Evolutionary conservation across 1,140 invertebrate genomes (phyloP).

Genomic region (silkworm (Bombyx mori)): DNA sequence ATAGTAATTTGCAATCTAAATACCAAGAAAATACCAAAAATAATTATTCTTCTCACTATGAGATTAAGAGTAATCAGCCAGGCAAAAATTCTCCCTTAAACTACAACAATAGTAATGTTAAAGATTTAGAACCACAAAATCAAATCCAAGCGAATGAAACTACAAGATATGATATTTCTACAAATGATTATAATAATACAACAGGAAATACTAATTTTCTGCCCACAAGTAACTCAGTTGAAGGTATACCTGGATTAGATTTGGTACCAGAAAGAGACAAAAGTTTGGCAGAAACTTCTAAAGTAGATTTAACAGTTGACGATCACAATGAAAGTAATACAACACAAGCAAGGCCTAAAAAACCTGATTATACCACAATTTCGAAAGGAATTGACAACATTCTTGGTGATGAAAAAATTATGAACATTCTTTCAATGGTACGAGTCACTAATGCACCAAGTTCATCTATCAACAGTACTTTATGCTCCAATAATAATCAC

Average conservation of each 20-base stretch:
- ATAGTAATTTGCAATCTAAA: conserved; percentile 6
- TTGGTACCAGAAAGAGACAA: conserved; percentile 67
- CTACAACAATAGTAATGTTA: conserved; percentile 32
- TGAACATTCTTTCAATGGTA: conserved; percentile 73
- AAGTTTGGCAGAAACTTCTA: conserved; percentile 16
- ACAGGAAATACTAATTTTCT: conserved; percentile 33
- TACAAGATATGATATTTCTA: conserved; percentile 5
- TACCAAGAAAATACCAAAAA: conserved; percentile 12
- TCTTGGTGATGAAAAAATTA: conserved; percentile 73
- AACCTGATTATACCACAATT: conserved; percentile 71
- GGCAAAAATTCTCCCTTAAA: conserved; percentile 16
- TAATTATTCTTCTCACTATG: conserved; percentile 7
- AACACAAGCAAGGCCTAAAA: conserved; percentile 14
- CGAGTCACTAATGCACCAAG: conserved; percentile 11
- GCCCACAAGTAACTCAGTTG: conserved; percentile 31
- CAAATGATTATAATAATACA: conserved; percentile 3
- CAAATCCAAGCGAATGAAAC: conserved; percentile 21
- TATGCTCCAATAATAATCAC: conserved; percentile 13
- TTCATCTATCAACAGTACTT: background rate
- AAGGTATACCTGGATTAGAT: conserved; percentile 77
- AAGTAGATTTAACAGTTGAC: conserved; percentile 45
- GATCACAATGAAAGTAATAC: conserved; percentile 16
- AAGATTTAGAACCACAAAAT: conserved; percentile 29
- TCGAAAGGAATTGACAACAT: conserved; percentile 74
- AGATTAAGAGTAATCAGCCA: conserved; percentile 4